phyloP scores from a whole-genome alignment of 2,797 vertebrate species.

The Bradypodion ventrale region DNA sequence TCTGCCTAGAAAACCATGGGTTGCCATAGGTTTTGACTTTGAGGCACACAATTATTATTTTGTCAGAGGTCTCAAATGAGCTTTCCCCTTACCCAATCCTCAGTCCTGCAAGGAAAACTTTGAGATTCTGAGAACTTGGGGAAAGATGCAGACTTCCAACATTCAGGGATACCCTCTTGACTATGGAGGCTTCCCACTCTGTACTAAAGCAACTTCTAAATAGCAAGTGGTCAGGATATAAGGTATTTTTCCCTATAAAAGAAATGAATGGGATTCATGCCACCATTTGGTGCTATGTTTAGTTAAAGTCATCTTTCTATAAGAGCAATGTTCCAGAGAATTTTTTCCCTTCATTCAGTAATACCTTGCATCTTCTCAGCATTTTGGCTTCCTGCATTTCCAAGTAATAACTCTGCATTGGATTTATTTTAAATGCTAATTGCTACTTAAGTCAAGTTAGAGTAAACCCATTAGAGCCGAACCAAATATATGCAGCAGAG shows the following conservation, averaged over 20 bases:
- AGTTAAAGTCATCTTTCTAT: neutral
- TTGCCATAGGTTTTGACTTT: too few species aligned
- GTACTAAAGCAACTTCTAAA: too few species aligned
- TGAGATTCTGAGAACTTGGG: too few species aligned
- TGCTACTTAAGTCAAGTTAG: constrained; percentile 16
- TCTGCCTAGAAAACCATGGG: too few species aligned
- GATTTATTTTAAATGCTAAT: constrained; percentile 31
- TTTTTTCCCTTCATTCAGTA: neutral
- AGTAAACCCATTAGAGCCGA: constrained; percentile 22
- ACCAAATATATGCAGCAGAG: constrained; percentile 25
- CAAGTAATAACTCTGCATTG: neutral
- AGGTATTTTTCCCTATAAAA: neutral
- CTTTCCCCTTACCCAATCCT: too few species aligned
- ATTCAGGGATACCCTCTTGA: too few species aligned
- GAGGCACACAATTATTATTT: too few species aligned
- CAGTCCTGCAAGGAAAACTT: too few species aligned
- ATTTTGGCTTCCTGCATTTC: neutral
- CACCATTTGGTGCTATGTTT: neutral
- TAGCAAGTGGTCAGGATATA: neutral
- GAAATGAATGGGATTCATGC: neutral
- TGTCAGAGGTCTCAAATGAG: too few species aligned
- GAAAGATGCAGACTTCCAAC: too few species aligned
- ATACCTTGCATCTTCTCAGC: neutral
- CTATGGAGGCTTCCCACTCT: too few species aligned
- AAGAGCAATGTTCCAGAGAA: neutral